Conservation (phyloP, 2,113 vertebrate genomes). For the Pampusana beccarii region DNA sequence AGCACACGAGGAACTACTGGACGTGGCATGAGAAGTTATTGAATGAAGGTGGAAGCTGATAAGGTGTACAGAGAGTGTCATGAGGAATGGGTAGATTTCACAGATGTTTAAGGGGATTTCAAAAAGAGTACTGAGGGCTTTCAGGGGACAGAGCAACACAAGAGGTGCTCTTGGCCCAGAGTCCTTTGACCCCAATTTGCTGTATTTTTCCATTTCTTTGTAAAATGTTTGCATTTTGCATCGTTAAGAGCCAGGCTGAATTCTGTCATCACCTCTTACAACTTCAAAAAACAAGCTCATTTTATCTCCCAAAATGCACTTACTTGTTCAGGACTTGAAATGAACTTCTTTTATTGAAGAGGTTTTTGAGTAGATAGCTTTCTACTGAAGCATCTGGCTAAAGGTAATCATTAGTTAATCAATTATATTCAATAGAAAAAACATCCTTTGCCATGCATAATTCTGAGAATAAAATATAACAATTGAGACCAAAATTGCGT, state of each 20-base stretch:
- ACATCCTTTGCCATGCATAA: neutral
- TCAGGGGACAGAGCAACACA: neutral
- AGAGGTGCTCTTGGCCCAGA: rapidly evolving
- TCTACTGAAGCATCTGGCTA: neutral
- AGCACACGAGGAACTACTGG: neutral
- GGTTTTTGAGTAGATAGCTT: neutral
- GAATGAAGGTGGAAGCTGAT: neutral
- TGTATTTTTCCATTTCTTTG: neutral
- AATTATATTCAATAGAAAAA: neutral
- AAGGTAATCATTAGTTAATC: neutral
- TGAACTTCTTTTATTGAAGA: neutral
- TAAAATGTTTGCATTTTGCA: neutral
- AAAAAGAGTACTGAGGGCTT: neutral
- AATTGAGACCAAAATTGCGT: neutral
- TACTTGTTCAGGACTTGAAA: neutral
- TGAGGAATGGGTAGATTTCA: neutral
- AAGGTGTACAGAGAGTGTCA: neutral
- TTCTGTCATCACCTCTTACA: neutral
- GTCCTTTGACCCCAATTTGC: neutral
- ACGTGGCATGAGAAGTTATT: neutral
- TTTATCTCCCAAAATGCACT: neutral
- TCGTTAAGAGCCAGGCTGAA: rapidly evolving
- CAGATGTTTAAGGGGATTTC: neutral
- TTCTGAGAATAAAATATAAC: neutral
- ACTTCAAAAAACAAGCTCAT: neutral